Base-by-base conservation (phyloP, 2,888 invertebrate genomes). In the Hydroisotoma schaefferi region DNA sequence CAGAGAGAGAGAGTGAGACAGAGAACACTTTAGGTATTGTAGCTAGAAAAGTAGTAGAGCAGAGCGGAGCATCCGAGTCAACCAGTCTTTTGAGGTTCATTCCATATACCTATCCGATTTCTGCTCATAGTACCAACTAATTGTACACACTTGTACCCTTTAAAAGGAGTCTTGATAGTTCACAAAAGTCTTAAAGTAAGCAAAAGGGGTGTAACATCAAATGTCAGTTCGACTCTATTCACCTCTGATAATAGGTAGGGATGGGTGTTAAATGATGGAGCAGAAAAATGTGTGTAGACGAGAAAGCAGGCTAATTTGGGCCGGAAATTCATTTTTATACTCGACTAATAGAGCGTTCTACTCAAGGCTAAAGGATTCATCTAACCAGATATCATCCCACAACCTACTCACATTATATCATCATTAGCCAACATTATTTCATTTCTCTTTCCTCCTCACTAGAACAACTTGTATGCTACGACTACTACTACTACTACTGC, bases 271-370 rank as follows among this genome's bases (percentile, higher is more conserved):
- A 68, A 68, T 68, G 68, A 66, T 68, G 66, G 61, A 62, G 60
- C 62, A 68, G 68, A 63, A 66, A 68, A 68, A 65, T 57, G 52
- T n/a, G n/a, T 20, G 55, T 51, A 38, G 56, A 65, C 44, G 55
- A 63, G 59, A 57, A 28, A 59, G 52, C 58, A 60, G 61, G 64
- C 67, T 69, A 67, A 69, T 67, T 69, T 69, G 53, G 63, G 60
- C 69, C 69, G 69, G 69, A 69, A 69, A 67, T 65, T 67, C 67
- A 63, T 69, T 65, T 69, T 69, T 65, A 65, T 69, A 67, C 65
- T 63, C 63, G 63, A 59, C 59, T 67, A 65, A 69, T 69, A 69
- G 69, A 69, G 69, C 69, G 64, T 65, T 37, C 52, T 20, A 6
- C 26, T 49, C 27, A 26, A 27, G 49, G 26, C 15, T 40, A 40